A percentile compares a stretch with the other conserved stretches of the same genome.
Evolutionary conservation across 2,888 invertebrate genomes (phyloP).

Genomic region (Ophion costatus): DNA sequence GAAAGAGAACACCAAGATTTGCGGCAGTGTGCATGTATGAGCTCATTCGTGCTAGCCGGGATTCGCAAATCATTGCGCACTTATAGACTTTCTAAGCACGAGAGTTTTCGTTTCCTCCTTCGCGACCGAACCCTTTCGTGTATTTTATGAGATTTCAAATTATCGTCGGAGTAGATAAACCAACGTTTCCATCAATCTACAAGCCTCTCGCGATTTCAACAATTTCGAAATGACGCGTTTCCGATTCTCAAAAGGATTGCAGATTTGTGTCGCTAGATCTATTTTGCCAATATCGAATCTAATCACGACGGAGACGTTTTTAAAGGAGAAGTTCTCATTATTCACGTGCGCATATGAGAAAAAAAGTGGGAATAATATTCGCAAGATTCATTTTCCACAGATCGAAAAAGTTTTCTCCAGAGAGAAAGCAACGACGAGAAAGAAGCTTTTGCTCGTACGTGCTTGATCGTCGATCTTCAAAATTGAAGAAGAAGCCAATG

Average conservation of each 20-base stretch:
- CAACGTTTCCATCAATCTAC: neutral
- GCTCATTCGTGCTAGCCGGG: constrained; percentile 42
- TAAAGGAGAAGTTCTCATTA: too few species aligned
- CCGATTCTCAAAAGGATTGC: neutral
- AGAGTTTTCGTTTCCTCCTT: constrained; percentile 24
- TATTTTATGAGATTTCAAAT: neutral
- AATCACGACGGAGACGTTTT: neutral
- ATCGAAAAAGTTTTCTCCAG: neutral
- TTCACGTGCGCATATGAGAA: neutral
- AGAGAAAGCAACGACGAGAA: neutral
- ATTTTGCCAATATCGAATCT: neutral
- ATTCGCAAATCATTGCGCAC: constrained; percentile 57
- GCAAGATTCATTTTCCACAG: neutral
- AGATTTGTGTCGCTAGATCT: neutral
- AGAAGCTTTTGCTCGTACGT: neutral
- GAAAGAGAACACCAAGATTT: constrained; percentile 47
- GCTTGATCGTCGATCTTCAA: neutral
- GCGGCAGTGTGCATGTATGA: constrained; percentile 10
- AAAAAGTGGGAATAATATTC: neutral
- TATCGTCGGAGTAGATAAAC: neutral
- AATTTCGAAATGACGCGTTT: neutral
- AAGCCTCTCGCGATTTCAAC: neutral
- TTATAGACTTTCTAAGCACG: constrained; percentile 43
- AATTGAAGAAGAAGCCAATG: neutral
- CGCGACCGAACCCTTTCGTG: neutral